Conservation (phyloP, 2,113 vertebrate genomes). For the Thinocorus orbignyianus region DNA sequence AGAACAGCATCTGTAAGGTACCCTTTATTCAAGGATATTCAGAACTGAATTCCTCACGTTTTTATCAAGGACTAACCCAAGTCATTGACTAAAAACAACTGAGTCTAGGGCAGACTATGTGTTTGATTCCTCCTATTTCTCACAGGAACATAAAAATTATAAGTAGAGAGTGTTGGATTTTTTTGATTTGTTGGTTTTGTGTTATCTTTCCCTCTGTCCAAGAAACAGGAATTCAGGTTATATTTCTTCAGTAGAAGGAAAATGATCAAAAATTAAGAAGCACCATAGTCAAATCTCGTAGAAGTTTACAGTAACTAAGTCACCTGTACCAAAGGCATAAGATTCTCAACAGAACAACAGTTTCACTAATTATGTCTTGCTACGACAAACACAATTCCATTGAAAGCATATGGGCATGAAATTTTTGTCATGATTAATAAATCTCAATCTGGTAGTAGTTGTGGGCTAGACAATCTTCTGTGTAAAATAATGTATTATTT, state of each 20-base stretch:
- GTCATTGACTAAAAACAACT: not conserved
- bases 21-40: conserved; percentile 13
- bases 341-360: not conserved
- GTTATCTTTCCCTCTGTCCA: not conserved
- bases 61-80: conserved; percentile 5
- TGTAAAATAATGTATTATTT: not conserved
- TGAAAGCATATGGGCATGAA: not conserved
- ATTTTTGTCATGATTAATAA: not conserved
- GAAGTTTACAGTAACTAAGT: not conserved
- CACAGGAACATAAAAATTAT: not conserved
- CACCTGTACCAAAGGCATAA: not conserved
- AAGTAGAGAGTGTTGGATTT: not conserved
- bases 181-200: not conserved
- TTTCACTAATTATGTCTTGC: not conserved
- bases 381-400: not conserved
- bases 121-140: not conserved
- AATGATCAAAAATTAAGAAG: not conserved
- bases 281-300: not conserved
- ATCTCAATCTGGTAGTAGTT: not conserved
- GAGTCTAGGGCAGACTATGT: not conserved
- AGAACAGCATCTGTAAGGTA: conserved; percentile 4
- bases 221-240: not conserved
- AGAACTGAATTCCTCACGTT: not conserved
- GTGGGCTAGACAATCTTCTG: not conserved
- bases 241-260: not conserved